A percentile compares a stretch with the other conserved stretches of the same genome.
Conservation (phyloP, 1,140 invertebrate genomes). For the Ylistrum balloti region DNA sequence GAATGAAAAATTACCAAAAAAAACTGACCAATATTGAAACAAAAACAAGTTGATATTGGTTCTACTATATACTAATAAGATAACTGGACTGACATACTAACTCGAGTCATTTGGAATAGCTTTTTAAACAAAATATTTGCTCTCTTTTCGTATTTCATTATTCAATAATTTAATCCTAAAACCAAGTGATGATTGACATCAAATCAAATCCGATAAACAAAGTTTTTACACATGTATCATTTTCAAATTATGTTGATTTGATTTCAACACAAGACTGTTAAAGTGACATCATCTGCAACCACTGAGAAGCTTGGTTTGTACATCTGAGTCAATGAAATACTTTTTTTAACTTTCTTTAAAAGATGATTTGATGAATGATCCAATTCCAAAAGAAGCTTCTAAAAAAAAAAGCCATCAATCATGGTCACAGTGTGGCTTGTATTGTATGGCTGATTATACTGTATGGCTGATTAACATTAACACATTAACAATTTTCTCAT, state of each 20-base stretch:
- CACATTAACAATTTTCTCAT: conserved; percentile 3
- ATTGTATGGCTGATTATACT: neutral
- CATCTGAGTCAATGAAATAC: neutral
- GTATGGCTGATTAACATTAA: neutral
- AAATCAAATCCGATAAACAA: neutral
- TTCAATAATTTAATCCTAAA: neutral
- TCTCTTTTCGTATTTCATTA: neutral
- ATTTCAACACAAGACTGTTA: neutral
- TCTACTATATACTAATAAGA: too few relatives aligned
- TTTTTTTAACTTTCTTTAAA: neutral
- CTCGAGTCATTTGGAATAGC: too few relatives aligned
- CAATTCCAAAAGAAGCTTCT: neutral
- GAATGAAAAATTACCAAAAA: too few relatives aligned
- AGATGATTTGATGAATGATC: neutral
- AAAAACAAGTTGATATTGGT: too few relatives aligned
- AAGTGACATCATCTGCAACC: neutral
- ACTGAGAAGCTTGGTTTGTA: neutral
- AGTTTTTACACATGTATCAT: neutral
- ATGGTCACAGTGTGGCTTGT: neutral
- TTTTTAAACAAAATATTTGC: neutral
- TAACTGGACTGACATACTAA: too few relatives aligned
- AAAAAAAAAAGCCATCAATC: neutral
- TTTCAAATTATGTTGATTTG: neutral
- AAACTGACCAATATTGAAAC: too few relatives aligned
- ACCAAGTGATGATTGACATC: neutral